Base-by-base conservation (phyloP, 2,113 vertebrate species). In the Terrapene triunguis region DNA sequence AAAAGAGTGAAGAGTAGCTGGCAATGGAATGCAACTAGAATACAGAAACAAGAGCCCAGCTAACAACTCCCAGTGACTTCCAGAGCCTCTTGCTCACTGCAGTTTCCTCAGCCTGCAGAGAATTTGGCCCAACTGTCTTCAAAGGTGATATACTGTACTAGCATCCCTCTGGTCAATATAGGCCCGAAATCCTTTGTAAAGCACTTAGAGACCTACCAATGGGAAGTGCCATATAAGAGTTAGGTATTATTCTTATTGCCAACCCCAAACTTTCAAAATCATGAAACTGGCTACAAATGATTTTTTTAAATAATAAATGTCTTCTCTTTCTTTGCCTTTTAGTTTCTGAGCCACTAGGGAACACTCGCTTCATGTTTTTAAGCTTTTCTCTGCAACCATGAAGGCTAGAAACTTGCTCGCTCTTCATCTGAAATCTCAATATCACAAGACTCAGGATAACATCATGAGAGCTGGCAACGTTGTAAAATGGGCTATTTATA, bases 401-500 rank as follows among this genome's bases (percentile, higher is more conserved):
- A 65, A 32, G 85, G n/a, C 19, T 85, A 78, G 69, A 59, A 51
- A 16, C 17, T 25, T 38, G n/a, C 81, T 89, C 92, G 51, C 22
- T 88, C 80, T 85, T 1, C 2, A 3, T 6, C 55, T 54, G 86
- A 82, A 92, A 92, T 24, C 4, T 51, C 5, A 88, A 90, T 96
- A 27, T 25, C 35, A 91, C 82, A 93, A 3, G 7, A 29, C 32
- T 95, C 1, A 0, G 32, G 38, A 27, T 1, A 88, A 76, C 84
- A 84, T 8, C 55, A 82, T 1, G 0, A 2, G 25, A 91, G 35
- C 53, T 81, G 90, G 89, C 91, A 82, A 54, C 50, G 85, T 38
- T 38, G 44, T 78, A 72, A 95, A 19, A n/a, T 32, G 44, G 72
- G 89, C n/a, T 88, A 89, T 54, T 81, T 91, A 25, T 90, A 91